phyloP scores from a whole-genome alignment of 2,113 vertebrate genomes.

The Pomatorhinus ruficollis region DNA sequence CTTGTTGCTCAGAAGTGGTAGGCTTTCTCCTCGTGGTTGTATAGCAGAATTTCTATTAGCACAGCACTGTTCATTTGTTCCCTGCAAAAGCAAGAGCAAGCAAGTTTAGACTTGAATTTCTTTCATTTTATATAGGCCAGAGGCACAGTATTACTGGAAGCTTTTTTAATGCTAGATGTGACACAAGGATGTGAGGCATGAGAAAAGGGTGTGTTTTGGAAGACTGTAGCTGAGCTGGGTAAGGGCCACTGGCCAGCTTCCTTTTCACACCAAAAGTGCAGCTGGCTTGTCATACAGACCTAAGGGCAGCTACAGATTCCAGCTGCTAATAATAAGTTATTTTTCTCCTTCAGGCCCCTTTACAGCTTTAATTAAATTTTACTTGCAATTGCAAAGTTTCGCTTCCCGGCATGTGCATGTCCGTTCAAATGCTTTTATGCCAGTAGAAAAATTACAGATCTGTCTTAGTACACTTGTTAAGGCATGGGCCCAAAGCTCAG shows the following conservation, averaged over 20 bases:
- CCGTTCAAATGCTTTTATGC: not conserved
- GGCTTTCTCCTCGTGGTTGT: not conserved
- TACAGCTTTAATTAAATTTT: conserved; percentile 36
- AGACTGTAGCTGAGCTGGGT: not conserved
- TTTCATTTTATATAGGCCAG: conserved; percentile 19
- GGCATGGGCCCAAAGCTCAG: not conserved
- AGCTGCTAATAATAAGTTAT: conserved; percentile 13
- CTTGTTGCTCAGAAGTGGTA: not conserved
- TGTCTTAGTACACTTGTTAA: not conserved
- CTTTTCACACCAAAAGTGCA: conserved; percentile 16
- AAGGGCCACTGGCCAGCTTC: conserved; percentile 34
- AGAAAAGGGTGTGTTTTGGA: conserved; percentile 40
- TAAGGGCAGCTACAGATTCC: not conserved
- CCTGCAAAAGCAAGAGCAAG: not conserved
- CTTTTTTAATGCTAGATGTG: conserved; percentile 1
- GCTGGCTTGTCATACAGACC: not conserved
- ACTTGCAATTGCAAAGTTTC: not conserved
- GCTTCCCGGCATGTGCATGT: not conserved
- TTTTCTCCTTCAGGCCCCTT: conserved; percentile 42
- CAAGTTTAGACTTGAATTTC: conserved; percentile 53
- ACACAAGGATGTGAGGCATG: conserved; percentile 24
- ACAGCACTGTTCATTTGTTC: not conserved
- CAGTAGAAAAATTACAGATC: not conserved
- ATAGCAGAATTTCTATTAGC: not conserved
- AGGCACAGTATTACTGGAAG: conserved; percentile 38